Evolutionary conservation across 23 tunicate genomes (phyloP).

Genomic region (Aplidium turbinatum): DNA sequence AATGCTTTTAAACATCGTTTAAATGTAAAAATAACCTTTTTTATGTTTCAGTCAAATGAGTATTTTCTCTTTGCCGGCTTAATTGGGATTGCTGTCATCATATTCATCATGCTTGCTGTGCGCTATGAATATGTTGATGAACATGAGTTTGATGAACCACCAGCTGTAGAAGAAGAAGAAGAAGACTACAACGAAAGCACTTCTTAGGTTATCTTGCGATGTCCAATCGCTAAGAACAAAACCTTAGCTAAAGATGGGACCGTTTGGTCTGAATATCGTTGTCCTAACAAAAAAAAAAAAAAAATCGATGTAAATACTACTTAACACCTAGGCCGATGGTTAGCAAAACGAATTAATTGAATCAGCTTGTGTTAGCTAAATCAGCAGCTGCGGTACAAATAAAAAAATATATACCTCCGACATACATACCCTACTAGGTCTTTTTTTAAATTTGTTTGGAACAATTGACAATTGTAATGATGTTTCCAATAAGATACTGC

Average conservation of each 20-base stretch:
- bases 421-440: too few relatives aligned
- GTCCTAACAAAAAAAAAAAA: neutral
- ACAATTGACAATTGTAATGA: too few relatives aligned
- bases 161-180: neutral
- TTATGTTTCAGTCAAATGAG: conserved; percentile 51
- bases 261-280: neutral
- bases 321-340: too few relatives aligned
- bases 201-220: too few relatives aligned
- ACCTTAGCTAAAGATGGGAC: neutral
- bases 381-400: too few relatives aligned
- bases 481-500: too few relatives aligned
- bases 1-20: too few relatives aligned
- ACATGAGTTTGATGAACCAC: conserved; percentile 34
- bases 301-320: neutral
- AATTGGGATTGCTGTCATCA: conserved; percentile 50
- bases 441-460: too few relatives aligned
- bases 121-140: conserved; percentile 71
- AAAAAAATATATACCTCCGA: too few relatives aligned
- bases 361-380: too few relatives aligned
- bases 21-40: neutral
- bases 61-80: conserved; percentile 69
- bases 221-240: neutral
- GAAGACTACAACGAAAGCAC: neutral
- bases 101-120: conserved; percentile 57
- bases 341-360: too few relatives aligned